Evolutionary conservation across 2,797 vertebrate genomes (phyloP).

Genomic region (Tauraco hartlaubi): DNA sequence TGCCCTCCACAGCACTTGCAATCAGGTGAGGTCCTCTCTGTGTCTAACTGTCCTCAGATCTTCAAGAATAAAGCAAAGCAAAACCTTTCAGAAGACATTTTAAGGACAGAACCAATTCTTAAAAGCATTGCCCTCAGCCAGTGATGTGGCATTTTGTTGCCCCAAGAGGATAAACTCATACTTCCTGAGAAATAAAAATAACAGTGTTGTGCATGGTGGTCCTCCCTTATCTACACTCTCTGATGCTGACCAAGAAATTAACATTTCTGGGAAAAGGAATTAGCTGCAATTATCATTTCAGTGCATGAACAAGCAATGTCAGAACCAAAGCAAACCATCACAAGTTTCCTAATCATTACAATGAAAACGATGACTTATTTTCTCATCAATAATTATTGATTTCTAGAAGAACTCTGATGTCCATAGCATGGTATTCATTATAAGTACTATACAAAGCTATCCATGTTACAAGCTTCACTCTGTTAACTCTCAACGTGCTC

Average conservation of each 20-base stretch:
- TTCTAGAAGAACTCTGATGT: background rate
- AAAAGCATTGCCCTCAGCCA: background rate
- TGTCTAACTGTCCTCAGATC: background rate
- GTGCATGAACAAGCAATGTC: background rate
- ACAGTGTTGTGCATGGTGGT: background rate
- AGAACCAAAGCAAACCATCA: slow-evolving; percentile 12
- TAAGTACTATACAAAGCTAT: background rate
- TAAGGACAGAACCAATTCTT: background rate
- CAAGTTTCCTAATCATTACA: background rate
- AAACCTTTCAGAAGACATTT: background rate
- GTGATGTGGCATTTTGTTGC: background rate
- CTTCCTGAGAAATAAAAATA: background rate
- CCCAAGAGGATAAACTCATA: background rate
- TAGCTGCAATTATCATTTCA: background rate
- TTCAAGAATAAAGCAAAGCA: slow-evolving; percentile 3
- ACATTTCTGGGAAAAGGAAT: background rate
- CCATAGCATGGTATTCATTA: background rate
- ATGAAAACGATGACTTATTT: slow-evolving; percentile 9
- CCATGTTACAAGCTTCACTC: background rate
- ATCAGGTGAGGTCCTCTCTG: background rate
- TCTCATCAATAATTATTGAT: slow-evolving; percentile 28
- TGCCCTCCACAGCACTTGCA: background rate
- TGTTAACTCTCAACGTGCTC: background rate
- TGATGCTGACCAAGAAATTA: background rate
- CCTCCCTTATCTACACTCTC: background rate